These are phyloP conservation scores for Chaitophorus viminalis DNA, from an alignment of 2,888 invertebrate species.

Conservation along the genomic window DNA sequence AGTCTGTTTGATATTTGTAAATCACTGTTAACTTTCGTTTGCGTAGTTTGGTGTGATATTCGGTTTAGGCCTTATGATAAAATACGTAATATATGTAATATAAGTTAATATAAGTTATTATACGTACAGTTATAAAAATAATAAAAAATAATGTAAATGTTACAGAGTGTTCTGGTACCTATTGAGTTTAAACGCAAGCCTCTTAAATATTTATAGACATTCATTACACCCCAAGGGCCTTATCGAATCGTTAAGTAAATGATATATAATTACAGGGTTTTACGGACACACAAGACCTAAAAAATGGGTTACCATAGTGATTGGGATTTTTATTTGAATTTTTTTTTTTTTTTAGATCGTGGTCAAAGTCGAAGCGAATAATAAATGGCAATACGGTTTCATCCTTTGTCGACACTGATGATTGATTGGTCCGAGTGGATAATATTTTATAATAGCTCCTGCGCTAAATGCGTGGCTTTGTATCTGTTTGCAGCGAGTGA, in stretches of 20 bases:
- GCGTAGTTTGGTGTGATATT: too few species aligned
- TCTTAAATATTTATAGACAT: background rate
- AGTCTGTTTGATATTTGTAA: too few species aligned
- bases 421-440: background rate
- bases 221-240: background rate
- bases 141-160: too few species aligned
- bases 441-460: background rate
- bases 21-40: too few species aligned
- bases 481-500: background rate
- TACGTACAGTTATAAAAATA: too few species aligned
- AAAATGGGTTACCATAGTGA: background rate
- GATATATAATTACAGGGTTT: background rate
- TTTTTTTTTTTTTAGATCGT: slow-evolving; percentile 15
- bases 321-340: too few species aligned
- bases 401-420: slow-evolving; percentile 7
- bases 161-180: too few species aligned
- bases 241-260: background rate
- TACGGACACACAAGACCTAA: background rate
- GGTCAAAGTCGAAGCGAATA: slow-evolving; percentile 26
- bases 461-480: background rate
- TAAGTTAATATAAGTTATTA: too few species aligned
- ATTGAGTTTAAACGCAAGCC: background rate
- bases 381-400: slow-evolving; percentile 22
- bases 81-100: too few species aligned
- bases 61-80: too few species aligned